Evolutionary conservation across 2,113 vertebrate genomes (phyloP).

Genomic region (Neolamprologus devosi): DNA sequence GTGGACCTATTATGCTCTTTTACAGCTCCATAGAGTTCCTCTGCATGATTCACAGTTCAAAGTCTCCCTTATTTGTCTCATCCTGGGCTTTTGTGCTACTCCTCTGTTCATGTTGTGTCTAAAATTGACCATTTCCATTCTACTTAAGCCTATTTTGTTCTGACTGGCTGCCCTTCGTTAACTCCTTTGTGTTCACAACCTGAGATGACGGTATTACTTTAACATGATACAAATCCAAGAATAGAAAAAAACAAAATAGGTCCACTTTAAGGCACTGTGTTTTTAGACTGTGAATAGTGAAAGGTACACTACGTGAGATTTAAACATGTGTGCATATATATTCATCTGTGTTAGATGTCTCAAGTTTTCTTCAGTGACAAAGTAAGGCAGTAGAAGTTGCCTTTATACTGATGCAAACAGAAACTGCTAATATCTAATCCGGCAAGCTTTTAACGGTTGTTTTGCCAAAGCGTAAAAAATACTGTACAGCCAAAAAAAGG

Average conservation of each 20-base stretch:
- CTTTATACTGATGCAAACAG: background rate
- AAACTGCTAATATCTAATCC: background rate
- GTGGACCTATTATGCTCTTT: background rate
- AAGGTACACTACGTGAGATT: background rate
- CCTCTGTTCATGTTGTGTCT: background rate
- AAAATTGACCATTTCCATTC: background rate
- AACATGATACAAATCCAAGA: background rate
- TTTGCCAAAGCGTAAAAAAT: background rate
- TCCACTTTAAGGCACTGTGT: background rate
- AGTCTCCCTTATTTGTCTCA: background rate
- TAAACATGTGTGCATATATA: background rate
- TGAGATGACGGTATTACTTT: background rate
- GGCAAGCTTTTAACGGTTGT: background rate
- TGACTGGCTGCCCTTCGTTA: background rate
- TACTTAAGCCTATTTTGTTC: background rate
- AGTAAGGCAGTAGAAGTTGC: background rate
- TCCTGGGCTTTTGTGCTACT: background rate
- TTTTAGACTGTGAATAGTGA: slow-evolving; percentile 35
- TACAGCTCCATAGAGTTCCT: background rate
- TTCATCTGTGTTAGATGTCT: background rate
- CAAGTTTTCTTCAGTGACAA: background rate
- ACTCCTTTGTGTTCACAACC: background rate
- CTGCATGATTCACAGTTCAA: background rate
- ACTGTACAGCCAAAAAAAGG: background rate
- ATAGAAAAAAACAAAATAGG: background rate